phyloP scores from a whole-genome alignment of 1,140 invertebrate species.

The Neodiprion pinetum region DNA sequence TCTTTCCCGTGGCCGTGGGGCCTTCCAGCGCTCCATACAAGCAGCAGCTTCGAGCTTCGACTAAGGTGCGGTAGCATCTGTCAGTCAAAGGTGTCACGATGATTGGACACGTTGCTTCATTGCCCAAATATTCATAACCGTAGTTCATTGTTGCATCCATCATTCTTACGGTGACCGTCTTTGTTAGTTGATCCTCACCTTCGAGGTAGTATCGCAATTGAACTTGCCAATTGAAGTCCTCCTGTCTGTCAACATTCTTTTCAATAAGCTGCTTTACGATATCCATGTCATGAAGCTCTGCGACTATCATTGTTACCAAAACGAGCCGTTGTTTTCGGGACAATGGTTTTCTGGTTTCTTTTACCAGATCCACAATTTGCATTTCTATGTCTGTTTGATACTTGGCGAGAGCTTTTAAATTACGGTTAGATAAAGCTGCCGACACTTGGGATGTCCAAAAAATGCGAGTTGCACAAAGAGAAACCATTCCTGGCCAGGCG shows the following conservation, averaged over 20 bases:
- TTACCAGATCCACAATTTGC: constrained; percentile 20
- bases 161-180: constrained; percentile 73
- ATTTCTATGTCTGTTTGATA: constrained; percentile 21
- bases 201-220: constrained; percentile 88
- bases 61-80: constrained; percentile 88
- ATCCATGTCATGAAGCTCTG: constrained; percentile 70
- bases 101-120: constrained; percentile 76
- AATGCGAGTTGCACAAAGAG: constrained; percentile 68
- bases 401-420: neutral
- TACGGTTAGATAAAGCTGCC: neutral
- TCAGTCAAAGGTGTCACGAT: constrained; percentile 91
- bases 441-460: constrained; percentile 69
- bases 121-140: constrained; percentile 86
- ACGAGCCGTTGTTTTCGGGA: constrained; percentile 64
- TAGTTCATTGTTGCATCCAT: constrained; percentile 80
- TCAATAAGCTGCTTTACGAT: constrained; percentile 64
- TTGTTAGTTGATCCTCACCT: constrained; percentile 65
- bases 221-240: constrained; percentile 90
- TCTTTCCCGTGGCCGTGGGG: constrained; percentile 73
- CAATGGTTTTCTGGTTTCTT: constrained; percentile 59
- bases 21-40: constrained; percentile 71
- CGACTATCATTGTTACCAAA: constrained; percentile 65
- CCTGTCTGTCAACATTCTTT: constrained; percentile 57
- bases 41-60: constrained; percentile 77
- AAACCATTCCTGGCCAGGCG: constrained; percentile 68